Conservation (phyloP, 2,797 vertebrate genomes). For the Myioborus miniatus region DNA sequence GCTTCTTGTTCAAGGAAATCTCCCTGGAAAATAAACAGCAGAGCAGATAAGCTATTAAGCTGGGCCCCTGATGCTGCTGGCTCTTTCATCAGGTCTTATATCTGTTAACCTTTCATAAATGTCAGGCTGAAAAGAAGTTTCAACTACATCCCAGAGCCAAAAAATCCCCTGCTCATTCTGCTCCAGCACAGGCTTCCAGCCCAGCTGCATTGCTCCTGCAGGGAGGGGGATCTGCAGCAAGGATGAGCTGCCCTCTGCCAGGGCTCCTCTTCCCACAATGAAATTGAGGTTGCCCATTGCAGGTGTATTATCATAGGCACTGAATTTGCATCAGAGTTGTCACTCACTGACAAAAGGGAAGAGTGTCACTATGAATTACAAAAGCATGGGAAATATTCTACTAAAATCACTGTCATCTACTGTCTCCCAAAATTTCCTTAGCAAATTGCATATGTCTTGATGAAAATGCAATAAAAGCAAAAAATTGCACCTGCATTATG, state of each 20-base stretch:
- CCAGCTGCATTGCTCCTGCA: not conserved
- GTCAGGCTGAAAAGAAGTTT: conserved; percentile 26
- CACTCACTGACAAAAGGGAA: not conserved
- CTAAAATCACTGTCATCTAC: not conserved
- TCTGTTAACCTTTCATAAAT: conserved; percentile 51
- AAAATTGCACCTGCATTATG: not conserved
- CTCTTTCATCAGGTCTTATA: conserved; percentile 42
- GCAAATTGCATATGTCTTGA: not conserved
- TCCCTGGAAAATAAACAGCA: conserved; percentile 42
- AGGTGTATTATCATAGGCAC: not conserved
- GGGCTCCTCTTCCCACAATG: not conserved
- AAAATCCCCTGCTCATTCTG: not conserved
- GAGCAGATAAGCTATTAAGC: conserved; percentile 29
- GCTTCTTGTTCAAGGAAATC: conserved; percentile 32
- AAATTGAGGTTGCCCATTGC: not conserved
- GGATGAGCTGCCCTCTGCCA: not conserved
- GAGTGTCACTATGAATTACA: not conserved
- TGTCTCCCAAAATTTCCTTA: not conserved
- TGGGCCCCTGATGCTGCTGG: not conserved
- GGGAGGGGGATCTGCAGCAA: not conserved
- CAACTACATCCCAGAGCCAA: not conserved
- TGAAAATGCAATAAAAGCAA: not conserved
- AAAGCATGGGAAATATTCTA: not conserved
- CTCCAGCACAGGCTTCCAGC: not conserved
- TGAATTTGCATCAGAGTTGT: not conserved